phyloP scores from a whole-genome alignment of 2,888 invertebrate species.

The Mesochorus sp. region DNA sequence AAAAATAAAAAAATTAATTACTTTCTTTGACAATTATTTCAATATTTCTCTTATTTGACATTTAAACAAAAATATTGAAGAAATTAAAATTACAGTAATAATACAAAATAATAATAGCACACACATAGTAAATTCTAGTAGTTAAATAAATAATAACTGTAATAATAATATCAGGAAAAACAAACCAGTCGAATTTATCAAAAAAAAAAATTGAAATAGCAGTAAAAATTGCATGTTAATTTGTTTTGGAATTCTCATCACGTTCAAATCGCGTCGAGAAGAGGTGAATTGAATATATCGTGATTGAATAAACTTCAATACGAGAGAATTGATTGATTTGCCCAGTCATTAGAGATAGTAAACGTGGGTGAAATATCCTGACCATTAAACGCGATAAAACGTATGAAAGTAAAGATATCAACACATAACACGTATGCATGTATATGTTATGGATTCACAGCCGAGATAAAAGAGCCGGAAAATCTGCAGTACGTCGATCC shows the following conservation, averaged over 20 bases:
- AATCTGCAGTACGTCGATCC: slow-evolving; percentile 90
- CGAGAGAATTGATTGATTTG: slow-evolving; percentile 19
- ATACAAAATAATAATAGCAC: no score
- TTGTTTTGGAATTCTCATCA: neutral
- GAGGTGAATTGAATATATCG: neutral
- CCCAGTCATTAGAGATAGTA: no score
- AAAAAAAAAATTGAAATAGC: neutral
- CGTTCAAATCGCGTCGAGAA: neutral
- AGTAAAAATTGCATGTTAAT: neutral
- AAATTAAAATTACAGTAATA: no score
- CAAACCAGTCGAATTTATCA: no score
- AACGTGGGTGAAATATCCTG: neutral
- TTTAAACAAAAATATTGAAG: no score
- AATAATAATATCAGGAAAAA: no score
- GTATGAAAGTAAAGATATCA: neutral
- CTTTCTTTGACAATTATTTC: no score
- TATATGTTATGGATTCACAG: slow-evolving; percentile 76
- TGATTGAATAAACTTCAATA: slow-evolving; percentile 15
- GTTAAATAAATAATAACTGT: no score
- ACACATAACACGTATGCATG: neutral
- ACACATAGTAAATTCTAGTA: no score
- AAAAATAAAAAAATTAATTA: no score
- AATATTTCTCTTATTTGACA: no score
- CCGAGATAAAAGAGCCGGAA: slow-evolving; percentile 84
- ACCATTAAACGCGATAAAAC: slow-evolving; percentile 18